These are phyloP conservation scores for Glyptemys insculpta DNA, from an alignment of 2,797 vertebrate genomes.

Conservation along the genomic window DNA sequence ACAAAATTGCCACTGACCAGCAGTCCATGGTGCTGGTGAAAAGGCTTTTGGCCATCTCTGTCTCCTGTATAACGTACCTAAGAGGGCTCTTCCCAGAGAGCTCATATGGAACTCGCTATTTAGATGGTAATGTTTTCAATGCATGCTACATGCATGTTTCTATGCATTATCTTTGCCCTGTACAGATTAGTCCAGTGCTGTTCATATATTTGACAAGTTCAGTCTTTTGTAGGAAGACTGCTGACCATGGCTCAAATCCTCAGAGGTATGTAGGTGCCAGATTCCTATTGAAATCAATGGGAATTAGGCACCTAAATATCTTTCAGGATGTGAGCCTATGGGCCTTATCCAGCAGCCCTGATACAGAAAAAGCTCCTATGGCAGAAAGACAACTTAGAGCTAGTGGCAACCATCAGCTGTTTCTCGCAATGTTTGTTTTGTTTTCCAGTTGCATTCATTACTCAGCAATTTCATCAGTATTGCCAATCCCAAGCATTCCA, in stretches of 20 bases:
- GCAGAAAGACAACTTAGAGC: neutral
- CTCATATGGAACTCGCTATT: slow-evolving; percentile 89
- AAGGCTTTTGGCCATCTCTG: slow-evolving; percentile 89
- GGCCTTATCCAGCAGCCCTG: neutral
- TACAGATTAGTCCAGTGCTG: neutral
- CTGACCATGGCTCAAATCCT: neutral
- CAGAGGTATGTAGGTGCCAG: neutral
- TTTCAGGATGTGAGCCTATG: neutral
- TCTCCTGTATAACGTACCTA: slow-evolving; percentile 94
- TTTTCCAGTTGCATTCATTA: neutral
- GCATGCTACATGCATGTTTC: neutral
- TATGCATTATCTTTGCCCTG: accelerated
- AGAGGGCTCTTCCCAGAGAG: slow-evolving; percentile 94
- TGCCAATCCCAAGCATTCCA: neutral
- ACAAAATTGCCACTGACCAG: slow-evolving; percentile 82
- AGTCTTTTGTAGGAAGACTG: neutral
- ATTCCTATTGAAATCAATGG: neutral
- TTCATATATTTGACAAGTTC: accelerated
- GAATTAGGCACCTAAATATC: neutral
- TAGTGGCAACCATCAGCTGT: neutral
- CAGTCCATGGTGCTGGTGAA: slow-evolving; percentile 91
- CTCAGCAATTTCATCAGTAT: neutral
- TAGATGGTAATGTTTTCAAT: slow-evolving; percentile 86
- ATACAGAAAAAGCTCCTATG: neutral
- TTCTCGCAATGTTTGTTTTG: neutral